Conservation (phyloP, 2,888 invertebrate genomes). For the Bombylius major region DNA sequence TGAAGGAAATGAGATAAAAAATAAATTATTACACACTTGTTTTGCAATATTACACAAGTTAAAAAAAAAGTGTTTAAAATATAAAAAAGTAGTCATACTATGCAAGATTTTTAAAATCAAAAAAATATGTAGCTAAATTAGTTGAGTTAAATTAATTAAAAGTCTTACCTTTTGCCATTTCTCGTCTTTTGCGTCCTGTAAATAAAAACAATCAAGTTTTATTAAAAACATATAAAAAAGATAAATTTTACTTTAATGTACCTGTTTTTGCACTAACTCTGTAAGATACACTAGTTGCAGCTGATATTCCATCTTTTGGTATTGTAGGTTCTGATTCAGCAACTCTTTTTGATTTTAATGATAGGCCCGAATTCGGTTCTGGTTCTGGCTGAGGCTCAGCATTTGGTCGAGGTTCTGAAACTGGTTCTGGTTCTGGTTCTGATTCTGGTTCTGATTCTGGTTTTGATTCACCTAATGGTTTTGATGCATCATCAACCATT, state of each 20-base stretch:
- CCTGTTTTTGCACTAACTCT: constrained; percentile 51
- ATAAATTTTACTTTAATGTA: neutral
- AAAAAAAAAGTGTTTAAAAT: neutral
- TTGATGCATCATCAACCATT: constrained; percentile 32
- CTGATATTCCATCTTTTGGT: constrained; percentile 49
- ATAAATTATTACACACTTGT: neutral
- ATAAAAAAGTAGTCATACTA: neutral
- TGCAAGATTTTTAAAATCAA: neutral
- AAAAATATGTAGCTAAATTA: neutral
- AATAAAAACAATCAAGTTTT: neutral
- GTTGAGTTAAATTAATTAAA: neutral
- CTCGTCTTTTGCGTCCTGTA: neutral
- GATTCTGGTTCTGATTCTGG: constrained; percentile 33
- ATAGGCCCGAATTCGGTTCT: constrained; percentile 34
- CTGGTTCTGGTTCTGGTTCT: constrained; percentile 36
- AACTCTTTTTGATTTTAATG: constrained; percentile 44
- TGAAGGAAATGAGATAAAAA: neutral
- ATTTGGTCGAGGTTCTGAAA: constrained; percentile 35
- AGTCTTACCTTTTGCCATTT: neutral
- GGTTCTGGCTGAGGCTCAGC: constrained; percentile 36
- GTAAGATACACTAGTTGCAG: constrained; percentile 69
- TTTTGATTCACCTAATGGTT: constrained; percentile 37
- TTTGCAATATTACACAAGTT: neutral
- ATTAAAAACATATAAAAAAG: neutral
- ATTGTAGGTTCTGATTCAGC: constrained; percentile 41